phyloP scores from a whole-genome alignment of 2,113 vertebrate species.

The Rhagologus leucostigma region DNA sequence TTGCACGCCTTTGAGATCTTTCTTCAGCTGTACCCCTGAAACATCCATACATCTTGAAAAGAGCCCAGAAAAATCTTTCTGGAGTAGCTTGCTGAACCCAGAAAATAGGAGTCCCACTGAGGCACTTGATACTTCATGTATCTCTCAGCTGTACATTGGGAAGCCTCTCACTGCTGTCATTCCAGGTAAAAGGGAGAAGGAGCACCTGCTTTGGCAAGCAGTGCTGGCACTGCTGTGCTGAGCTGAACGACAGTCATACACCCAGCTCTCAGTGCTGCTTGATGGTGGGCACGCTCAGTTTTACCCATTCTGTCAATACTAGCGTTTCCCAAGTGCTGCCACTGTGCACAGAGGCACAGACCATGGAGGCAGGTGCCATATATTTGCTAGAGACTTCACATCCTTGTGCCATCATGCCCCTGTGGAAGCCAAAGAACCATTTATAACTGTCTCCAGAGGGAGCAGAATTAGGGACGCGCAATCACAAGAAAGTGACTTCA shows the following conservation, averaged over 20 bases:
- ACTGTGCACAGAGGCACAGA: background rate
- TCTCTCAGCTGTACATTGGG: background rate
- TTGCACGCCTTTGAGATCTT: background rate
- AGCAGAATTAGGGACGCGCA: background rate
- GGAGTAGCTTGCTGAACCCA: background rate
- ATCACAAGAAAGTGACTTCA: background rate
- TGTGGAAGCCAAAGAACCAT: background rate
- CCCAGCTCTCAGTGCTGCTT: background rate
- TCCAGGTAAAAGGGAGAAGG: background rate
- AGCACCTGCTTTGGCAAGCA: accelerated
- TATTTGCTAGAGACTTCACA: background rate
- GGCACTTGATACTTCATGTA: accelerated
- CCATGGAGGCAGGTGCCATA: accelerated
- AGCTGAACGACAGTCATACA: accelerated
- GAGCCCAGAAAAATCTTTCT: background rate
- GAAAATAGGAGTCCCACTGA: background rate
- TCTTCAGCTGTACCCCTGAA: background rate
- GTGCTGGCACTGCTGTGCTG: background rate
- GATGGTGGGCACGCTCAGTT: accelerated
- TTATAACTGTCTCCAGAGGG: background rate
- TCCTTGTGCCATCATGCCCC: background rate
- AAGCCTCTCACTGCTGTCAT: background rate
- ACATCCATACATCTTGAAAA: background rate
- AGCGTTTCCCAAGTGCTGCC: background rate
- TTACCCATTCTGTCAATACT: background rate